Conservation (phyloP, 1,140 invertebrate genomes). For the Heliconius congener region DNA sequence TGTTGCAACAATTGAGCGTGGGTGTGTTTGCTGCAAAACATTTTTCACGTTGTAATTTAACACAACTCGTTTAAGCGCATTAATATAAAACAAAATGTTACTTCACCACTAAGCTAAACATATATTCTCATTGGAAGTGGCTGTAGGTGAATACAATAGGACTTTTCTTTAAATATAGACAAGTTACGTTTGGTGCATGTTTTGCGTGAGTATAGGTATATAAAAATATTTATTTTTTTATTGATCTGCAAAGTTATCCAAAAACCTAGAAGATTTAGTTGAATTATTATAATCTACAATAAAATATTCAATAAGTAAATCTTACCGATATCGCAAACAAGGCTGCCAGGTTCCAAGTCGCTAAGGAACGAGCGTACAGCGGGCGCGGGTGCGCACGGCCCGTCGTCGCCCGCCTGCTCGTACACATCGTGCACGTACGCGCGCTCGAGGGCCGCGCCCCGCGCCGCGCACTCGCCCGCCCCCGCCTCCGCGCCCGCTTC, state of each 20-base stretch:
- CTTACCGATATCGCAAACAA: conserved; percentile 96
- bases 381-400: conserved; percentile 90
- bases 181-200: neutral
- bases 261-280: no score
- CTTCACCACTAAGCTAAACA: neutral
- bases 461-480: conserved; percentile 61
- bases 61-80: neutral
- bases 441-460: conserved; percentile 92
- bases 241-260: no score
- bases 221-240: no score
- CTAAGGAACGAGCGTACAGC: conserved; percentile 92
- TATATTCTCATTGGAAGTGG: neutral
- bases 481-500: conserved; percentile 6
- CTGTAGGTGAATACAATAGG: neutral
- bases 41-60: neutral
- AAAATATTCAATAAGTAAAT: conserved; percentile 27
- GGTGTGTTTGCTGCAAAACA: neutral
- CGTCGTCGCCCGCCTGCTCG: conserved; percentile 87
- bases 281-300: no score
- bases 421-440: conserved; percentile 98
- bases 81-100: neutral
- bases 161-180: neutral
- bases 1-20: neutral
- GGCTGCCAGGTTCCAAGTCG: conserved; percentile 92
- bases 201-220: no score